A percentile compares a stretch with the other conserved stretches of the same genome.
These are phyloP conservation scores for Tenrec ecaudatus DNA, from an alignment of 2,113 vertebrate species.

Conservation along the genomic window DNA sequence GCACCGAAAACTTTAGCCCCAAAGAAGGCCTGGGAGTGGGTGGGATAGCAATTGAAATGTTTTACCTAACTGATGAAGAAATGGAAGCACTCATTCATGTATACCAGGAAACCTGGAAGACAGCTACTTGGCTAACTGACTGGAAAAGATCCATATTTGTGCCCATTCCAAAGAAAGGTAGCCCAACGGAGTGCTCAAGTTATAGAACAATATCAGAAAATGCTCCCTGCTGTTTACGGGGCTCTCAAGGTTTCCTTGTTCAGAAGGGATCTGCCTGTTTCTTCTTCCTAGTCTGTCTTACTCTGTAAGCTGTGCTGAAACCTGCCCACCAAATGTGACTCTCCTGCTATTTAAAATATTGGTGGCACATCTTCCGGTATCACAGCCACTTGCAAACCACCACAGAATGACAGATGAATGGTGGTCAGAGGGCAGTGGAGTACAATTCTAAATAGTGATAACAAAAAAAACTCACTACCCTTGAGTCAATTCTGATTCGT, in stretches of 20 bases:
- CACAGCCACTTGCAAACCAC: background rate
- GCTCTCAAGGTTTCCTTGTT: background rate
- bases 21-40: no score
- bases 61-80: no score
- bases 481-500: no score
- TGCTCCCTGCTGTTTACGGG: background rate
- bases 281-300: background rate
- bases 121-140: no score
- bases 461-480: no score
- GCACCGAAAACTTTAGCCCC: no score
- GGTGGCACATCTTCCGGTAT: background rate
- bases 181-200: no score
- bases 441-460: background rate
- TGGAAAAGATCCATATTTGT: no score
- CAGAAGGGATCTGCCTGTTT: background rate
- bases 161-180: no score
- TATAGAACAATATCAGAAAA: background rate
- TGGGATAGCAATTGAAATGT: no score
- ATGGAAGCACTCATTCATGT: no score
- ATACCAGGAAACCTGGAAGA: no score
- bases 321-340: background rate
- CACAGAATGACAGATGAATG: background rate
- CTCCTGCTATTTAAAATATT: background rate
- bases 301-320: background rate
- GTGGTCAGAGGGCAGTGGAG: background rate